phyloP scores from a whole-genome alignment of 2,797 vertebrate species.

The Danio kyathit region DNA sequence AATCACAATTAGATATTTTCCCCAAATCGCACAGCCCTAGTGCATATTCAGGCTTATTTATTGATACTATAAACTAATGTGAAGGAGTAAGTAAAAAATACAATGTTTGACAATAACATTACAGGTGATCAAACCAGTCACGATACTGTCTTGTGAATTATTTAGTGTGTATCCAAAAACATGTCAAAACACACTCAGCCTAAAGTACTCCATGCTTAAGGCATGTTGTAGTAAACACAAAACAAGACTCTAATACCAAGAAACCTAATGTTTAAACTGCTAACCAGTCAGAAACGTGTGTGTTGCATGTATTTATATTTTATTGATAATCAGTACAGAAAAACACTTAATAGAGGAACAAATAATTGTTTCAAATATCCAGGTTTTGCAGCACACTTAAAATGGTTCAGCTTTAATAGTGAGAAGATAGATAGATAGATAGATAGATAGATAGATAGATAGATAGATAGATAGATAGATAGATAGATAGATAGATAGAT shows the following conservation, averaged over 20 bases:
- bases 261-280: slow-evolving; percentile 1
- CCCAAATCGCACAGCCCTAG: too few species aligned
- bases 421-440: neutral
- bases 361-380: too few species aligned
- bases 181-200: neutral
- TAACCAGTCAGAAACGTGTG: neutral
- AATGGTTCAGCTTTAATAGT: neutral
- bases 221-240: neutral
- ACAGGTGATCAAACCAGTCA: neutral
- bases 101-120: slow-evolving; percentile 13
- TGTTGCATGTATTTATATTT: too few species aligned
- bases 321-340: too few species aligned
- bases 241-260: neutral
- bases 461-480: neutral
- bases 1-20: too few species aligned
- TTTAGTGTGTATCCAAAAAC: slow-evolving; percentile 11
- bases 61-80: neutral
- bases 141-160: neutral
- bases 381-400: neutral
- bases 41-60: neutral
- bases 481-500: too few species aligned
- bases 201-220: neutral
- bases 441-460: too few species aligned
- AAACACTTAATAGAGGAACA: too few species aligned
- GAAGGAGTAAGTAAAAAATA: neutral